A percentile compares a stretch with the other conserved stretches of the same genome.
These are phyloP conservation scores for Axis porcinus DNA, from an alignment of 2,113 vertebrate species.

Conservation along the genomic window DNA sequence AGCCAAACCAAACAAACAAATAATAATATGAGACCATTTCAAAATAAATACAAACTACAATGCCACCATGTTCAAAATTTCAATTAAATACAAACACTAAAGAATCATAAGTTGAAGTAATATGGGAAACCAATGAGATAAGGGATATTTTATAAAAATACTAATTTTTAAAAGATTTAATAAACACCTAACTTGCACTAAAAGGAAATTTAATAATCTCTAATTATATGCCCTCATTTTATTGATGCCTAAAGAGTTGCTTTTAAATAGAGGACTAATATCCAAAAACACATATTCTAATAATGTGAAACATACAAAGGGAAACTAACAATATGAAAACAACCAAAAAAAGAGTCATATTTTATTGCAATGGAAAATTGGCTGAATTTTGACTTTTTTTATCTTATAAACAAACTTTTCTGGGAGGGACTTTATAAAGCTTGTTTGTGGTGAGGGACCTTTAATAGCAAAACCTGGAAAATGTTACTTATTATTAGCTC, in stretches of 20 bases:
- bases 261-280: not conserved
- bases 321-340: constrained; percentile 16
- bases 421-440: constrained; percentile 2
- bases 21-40: not conserved
- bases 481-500: constrained; percentile 43
- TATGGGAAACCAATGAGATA: not conserved
- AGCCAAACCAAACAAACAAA: not conserved
- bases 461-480: constrained; percentile 51
- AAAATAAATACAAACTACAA: not conserved
- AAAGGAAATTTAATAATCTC: not conserved
- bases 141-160: not conserved
- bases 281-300: not conserved
- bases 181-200: not conserved
- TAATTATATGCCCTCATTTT: not conserved
- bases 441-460: constrained; percentile 8
- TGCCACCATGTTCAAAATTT: not conserved
- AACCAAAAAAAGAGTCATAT: not conserved
- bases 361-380: constrained; percentile 56
- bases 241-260: not conserved
- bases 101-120: not conserved
- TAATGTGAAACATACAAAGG: not conserved
- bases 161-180: not conserved
- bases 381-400: constrained; percentile 32
- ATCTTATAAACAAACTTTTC: constrained; percentile 16
- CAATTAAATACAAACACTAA: not conserved